phyloP scores from a whole-genome alignment of 2,888 invertebrate genomes.

The Linnaemya tessellans region DNA sequence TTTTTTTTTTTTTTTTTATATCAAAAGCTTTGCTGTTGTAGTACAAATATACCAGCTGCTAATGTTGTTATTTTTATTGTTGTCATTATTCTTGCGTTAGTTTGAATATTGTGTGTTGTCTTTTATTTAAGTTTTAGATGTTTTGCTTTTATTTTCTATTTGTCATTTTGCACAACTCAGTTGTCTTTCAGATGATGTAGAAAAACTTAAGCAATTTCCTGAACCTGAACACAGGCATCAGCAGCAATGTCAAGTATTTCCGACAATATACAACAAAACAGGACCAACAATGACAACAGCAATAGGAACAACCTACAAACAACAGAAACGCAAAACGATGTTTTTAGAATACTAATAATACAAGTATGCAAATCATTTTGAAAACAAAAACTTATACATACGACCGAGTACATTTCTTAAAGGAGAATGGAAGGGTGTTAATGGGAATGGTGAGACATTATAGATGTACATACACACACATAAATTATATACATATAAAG shows the following conservation, averaged over 20 bases:
- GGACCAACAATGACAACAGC: conserved; percentile 11
- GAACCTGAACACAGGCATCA: conserved; percentile 66
- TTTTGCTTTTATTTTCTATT: conserved; percentile 53
- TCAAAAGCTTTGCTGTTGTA: conserved; percentile 3
- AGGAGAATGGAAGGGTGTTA: background rate
- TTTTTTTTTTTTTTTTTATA: conserved; percentile 21
- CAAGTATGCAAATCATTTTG: conserved; percentile 67
- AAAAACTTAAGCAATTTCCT: conserved; percentile 74
- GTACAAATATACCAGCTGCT: conserved; percentile 18
- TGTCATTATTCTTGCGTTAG: conserved; percentile 37
- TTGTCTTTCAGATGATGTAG: conserved; percentile 59
- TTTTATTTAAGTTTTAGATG: conserved; percentile 51
- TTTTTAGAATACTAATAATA: conserved; percentile 65
- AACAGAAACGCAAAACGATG: conserved; percentile 49
- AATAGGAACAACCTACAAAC: conserved; percentile 11
- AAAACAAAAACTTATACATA: conserved; percentile 11
- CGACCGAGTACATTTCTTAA: background rate
- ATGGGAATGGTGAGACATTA: background rate
- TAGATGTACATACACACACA: background rate
- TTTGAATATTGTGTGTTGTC: conserved; percentile 39
- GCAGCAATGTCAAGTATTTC: conserved; percentile 74
- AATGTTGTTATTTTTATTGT: conserved; percentile 17
- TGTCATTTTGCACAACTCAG: conserved; percentile 58
- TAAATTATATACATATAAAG: conserved; percentile 34
- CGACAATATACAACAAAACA: conserved; percentile 58